Evolutionary conservation across 2,113 vertebrate genomes (phyloP).

Genomic region (Stercorarius parasiticus): DNA sequence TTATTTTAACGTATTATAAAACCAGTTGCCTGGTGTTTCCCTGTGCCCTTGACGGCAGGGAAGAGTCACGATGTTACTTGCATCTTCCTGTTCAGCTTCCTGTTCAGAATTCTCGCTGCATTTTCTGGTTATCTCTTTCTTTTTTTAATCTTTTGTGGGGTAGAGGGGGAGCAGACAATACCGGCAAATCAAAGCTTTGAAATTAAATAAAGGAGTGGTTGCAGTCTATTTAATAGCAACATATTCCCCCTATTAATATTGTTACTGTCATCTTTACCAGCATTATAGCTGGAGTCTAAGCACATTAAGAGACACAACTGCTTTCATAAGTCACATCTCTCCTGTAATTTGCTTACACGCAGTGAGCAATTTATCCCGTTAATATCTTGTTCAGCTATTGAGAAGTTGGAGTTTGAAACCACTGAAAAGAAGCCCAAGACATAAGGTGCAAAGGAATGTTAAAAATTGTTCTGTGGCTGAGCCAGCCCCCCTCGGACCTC

Average conservation of each 20-base stretch:
- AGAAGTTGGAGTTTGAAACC: not conserved
- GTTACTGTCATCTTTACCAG: not conserved
- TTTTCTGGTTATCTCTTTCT: not conserved
- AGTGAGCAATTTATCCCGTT: not conserved
- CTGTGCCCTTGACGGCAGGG: not conserved
- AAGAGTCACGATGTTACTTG: not conserved
- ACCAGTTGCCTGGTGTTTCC: not conserved
- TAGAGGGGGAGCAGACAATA: not conserved
- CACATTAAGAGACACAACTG: not conserved
- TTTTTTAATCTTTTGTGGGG: not conserved
- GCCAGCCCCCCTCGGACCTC: not conserved
- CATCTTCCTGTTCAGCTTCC: not conserved
- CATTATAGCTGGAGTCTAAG: not conserved
- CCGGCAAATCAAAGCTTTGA: not conserved
- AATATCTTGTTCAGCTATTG: slow-evolving; percentile 10
- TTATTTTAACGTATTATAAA: not conserved
- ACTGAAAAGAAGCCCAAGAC: not conserved
- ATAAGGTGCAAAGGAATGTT: slow-evolving; percentile 13
- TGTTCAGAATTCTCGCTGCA: not conserved
- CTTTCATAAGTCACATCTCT: not conserved
- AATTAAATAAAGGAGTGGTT: not conserved
- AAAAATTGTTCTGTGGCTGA: not conserved
- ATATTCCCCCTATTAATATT: not conserved
- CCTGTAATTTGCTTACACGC: not conserved
- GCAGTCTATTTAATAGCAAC: not conserved